These are phyloP conservation scores for Caenorhabditis japonica DNA, from an alignment of 2,888 invertebrate genomes.

Conservation along the genomic window DNA sequence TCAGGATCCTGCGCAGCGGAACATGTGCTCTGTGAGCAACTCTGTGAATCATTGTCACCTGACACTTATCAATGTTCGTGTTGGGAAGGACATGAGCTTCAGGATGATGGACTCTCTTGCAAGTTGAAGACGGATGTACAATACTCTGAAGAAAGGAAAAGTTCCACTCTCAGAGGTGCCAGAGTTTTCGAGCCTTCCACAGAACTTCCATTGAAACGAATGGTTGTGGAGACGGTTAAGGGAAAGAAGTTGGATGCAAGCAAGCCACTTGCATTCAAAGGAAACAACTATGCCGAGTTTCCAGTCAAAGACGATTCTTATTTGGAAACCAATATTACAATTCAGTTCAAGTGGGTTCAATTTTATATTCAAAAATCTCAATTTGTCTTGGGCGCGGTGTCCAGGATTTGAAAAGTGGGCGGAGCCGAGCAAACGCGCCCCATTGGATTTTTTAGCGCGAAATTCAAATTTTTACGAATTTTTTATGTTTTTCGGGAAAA, in stretches of 20 bases:
- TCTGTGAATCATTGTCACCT: constrained; percentile 55
- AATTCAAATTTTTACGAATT: too few species aligned
- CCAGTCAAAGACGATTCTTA: constrained; percentile 55
- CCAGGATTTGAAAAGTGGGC: too few species aligned
- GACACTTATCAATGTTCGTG: constrained; percentile 65
- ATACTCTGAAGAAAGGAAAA: constrained; percentile 29
- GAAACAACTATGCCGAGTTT: constrained; percentile 62
- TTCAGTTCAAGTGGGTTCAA: constrained; percentile 61
- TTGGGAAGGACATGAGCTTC: constrained; percentile 60
- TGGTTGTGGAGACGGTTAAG: constrained; percentile 6
- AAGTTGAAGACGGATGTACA: constrained; percentile 40
- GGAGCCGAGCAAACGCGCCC: too few species aligned
- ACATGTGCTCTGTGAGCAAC: constrained; percentile 60
- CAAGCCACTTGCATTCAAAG: constrained; percentile 43
- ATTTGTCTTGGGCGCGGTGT: too few species aligned
- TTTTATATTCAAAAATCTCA: not conserved
- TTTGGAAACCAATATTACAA: constrained; percentile 63
- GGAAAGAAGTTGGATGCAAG: constrained; percentile 4
- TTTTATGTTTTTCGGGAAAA: too few species aligned
- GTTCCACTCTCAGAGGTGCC: too few species aligned
- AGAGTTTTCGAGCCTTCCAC: constrained; percentile 12
- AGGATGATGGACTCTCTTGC: constrained; percentile 60
- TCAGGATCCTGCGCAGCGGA: constrained; percentile 56
- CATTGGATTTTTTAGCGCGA: too few species aligned
- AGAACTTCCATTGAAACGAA: not conserved